Evolutionary conservation across 2,113 vertebrate genomes (phyloP), one percentile per base, ranked within the genome.

Genomic region (Pangasianodon hypophthalmus): DNA sequence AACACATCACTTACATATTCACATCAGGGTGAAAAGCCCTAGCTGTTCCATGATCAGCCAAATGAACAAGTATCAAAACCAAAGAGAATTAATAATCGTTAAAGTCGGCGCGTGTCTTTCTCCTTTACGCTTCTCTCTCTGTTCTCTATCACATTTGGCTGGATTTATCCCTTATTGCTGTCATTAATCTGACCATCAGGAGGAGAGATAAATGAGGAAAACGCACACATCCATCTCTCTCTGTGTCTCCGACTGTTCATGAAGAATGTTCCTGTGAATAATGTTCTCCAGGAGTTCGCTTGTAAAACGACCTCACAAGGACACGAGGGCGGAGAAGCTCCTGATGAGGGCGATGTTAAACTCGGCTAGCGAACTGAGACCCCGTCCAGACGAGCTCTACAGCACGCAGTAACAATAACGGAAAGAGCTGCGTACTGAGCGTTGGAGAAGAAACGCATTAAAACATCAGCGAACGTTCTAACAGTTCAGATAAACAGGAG

Each of bases 231-330:
- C 80, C 50, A 37, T 83, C 80, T 83, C 32, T 37, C 8, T 56
- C 52, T 1, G 52, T 83, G 50, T 83, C 48, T 83, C 73, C 3
- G n/a, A n/a, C 80, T 56, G 14, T 83, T 83, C 14, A 32, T 56
- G 50, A 83, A 21, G 52, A 82, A 82, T 37, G 79, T 81, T 77
- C 73, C 67, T 71, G 67, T 71, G 67, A 71, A 18, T 71, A 37
- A 71, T 71, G 14, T 37, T 32, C n/a, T 69, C n/a, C 67, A 37
- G n/a, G n/a, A 69, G 67, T 32, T 37, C 6, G 14, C 14, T 32
- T 82, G 54, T 81, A 21, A 79, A 54, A 52, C 13, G 46, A 82
- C 16, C 26, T 58, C 52, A 37, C 52, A 58, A 83, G 80, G 80
- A 56, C 54, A 32, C 50, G n/a, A 32, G 52, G 24, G 52, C 4